Conservation (phyloP, 1,140 invertebrate species). For the Drosophila ohnishii region DNA sequence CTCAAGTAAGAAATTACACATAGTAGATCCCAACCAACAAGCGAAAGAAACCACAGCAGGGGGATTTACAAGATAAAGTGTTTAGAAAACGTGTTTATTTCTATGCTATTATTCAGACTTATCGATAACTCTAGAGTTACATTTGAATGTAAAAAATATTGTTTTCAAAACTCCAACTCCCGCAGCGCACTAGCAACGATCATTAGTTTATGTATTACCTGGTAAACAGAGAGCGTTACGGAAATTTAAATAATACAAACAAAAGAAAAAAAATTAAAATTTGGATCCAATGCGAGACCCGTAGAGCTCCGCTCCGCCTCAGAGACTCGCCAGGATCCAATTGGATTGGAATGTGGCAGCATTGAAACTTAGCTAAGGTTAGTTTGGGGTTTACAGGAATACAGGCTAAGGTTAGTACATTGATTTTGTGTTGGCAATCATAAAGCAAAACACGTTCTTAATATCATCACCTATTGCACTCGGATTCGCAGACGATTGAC, state of each 20-base stretch:
- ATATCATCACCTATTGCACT: slow-evolving; percentile 52
- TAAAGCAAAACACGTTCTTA: slow-evolving; percentile 39
- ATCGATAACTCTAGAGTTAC: slow-evolving; percentile 74
- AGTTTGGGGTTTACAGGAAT: slow-evolving; percentile 26
- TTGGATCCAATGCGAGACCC: background rate
- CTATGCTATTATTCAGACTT: slow-evolving; percentile 76
- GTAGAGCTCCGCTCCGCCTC: slow-evolving; percentile 31
- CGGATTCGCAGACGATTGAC: slow-evolving; percentile 20
- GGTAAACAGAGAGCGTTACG: slow-evolving; percentile 28
- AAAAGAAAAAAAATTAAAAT: background rate
- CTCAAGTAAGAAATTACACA: background rate
- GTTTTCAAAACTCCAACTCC: slow-evolving; percentile 34
- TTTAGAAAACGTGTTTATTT: slow-evolving; percentile 68
- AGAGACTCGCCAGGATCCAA: slow-evolving; percentile 1
- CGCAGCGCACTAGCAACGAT: slow-evolving; percentile 24
- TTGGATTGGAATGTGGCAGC: slow-evolving; percentile 64
- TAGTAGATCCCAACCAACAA: background rate
- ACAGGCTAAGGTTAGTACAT: slow-evolving; percentile 38
- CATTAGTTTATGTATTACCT: slow-evolving; percentile 3
- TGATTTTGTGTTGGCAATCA: slow-evolving; percentile 45
- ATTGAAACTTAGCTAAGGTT: slow-evolving; percentile 33
- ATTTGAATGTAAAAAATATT: slow-evolving; percentile 66
- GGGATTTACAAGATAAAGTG: slow-evolving; percentile 41
- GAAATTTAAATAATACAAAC: slow-evolving; percentile 3
- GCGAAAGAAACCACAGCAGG: background rate